Evolutionary conservation across 2,797 vertebrate species (phyloP), one percentile per base, ranked within the genome.

Genomic region (Leptodactylus fallax): DNA sequence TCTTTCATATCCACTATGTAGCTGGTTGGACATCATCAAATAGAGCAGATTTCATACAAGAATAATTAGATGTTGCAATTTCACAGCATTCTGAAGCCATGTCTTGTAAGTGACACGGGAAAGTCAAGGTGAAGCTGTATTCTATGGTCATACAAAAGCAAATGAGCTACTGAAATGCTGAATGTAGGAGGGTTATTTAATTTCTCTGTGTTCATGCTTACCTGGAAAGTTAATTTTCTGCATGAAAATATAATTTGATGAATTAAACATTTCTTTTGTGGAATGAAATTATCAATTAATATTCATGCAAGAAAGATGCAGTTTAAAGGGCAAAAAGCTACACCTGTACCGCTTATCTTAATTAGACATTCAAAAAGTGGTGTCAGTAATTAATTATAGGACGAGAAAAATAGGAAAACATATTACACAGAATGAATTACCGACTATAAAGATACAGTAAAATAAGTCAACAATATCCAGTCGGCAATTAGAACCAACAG

Each of bases 351-450:
- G 63, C 58, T 25, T 79, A 65, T 61, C 76, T 85, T 65, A 79
- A 79, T 85, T 63, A 78, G 12, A 45, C 72, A 78, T 85, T 85
- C 69, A 65, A 7, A 78, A 85, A 78, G 60, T 85, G 72, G 58
- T 85, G 56, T 61, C 56, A 77, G 72, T 77, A 78, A 77, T 85
- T 78, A 85, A 85, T 84, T 85, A 85, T 78, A 77, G 51, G 11
- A 53, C 7, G 17, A 74, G 82, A 74, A 74, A 85, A 76, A 61
- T 45, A 60, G 36, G 19, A 77, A 85, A 78, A 77, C 58, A 78
- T 85, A 63, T 49, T 79, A 65, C 25, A 74, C 55, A 72, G 47
- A 65, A 85, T 79, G 23, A 67, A 79, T 53, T 85, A 36, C 74
- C 3, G 11, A 53, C 58, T 78, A 85, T 65, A 85, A 85, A 65